Evolutionary conservation across 1,140 invertebrate genomes (phyloP), one percentile per base, ranked within the genome.

Genomic region (Protaetia brevitarsis): DNA sequence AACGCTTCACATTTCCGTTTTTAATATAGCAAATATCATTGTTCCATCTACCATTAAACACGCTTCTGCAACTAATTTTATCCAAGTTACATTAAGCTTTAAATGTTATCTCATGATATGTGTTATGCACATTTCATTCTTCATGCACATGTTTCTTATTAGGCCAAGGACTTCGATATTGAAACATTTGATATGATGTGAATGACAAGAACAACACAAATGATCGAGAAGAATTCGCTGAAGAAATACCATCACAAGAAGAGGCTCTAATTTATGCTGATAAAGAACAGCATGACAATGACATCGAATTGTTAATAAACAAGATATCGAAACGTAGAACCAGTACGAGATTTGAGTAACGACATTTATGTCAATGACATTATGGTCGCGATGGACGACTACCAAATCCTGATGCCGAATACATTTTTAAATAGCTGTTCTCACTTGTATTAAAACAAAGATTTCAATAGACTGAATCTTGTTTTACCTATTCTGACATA

Each of bases 341-440:
- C 58, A 6, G 10, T 60, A 6, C 16, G 51, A 8, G 58, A 60
- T 30, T 60, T 59, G 2, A 51, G 45, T 2, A 34, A 34, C 31
- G 31, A 70, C 29, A 68, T 63, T 8, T 27, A 66, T 30, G 64
- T 70, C 0, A 70, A 70, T 36, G 37, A 67, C 16, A 23, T 67
- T 23, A 29, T 67, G n/a, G 51, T 63, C 10, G 37, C 41, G 51
- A 56, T 27, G 41, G 56, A n/a, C n/a, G 21, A 5, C 66, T 30
- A 11, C 45, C 4, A 10, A 67, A 69, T 63, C 68, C 68, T 10
- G 66, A 69, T 28, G 66, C 66, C 19, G 65, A 69, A 57, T 56
- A 63, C 31, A 59, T 69, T 61, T 51, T 51, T 51, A 23, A 51
- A 0, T 34, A 5, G 1, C 13, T 34, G 13, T 2, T n/a, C 13